Percentiles rank a stretch among this genome's conserved stretches.
Conservation (phyloP, 2,113 vertebrate genomes). For the Boulengeromyrus knoepffleri region DNA sequence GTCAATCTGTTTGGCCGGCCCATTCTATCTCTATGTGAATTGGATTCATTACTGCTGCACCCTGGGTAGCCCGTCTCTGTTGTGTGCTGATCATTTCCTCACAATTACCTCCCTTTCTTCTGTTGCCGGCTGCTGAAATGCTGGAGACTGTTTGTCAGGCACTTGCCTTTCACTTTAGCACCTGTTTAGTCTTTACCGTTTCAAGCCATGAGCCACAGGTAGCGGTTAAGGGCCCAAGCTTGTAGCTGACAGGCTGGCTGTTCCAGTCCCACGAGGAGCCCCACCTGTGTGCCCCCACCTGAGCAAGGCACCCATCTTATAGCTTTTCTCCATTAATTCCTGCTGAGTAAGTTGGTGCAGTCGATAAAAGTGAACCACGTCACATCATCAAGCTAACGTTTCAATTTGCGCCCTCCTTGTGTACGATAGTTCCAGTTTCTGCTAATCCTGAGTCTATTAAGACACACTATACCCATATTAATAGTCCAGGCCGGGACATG, state of each 20-base stretch:
- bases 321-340: neutral
- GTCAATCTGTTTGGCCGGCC: neutral
- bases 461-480: slow-evolving; percentile 26
- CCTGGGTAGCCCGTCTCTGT: neutral
- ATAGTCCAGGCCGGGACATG: slow-evolving; percentile 6
- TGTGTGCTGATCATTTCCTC: neutral
- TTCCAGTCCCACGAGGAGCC: neutral
- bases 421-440: slow-evolving; percentile 11
- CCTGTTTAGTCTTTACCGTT: neutral
- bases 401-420: neutral
- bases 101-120: neutral
- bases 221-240: neutral
- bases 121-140: neutral
- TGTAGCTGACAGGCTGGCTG: neutral
- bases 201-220: neutral
- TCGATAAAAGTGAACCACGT: neutral
- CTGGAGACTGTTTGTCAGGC: neutral
- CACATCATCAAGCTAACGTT: neutral
- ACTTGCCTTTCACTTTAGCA: neutral
- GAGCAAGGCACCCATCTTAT: neutral
- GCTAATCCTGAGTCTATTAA: slow-evolving; percentile 27
- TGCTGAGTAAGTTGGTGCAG: neutral
- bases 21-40: neutral
- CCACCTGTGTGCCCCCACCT: neutral
- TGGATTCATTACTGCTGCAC: neutral